These are phyloP conservation scores for Apistogramma diplotaenia DNA, from an alignment of 2,113 vertebrate genomes.

Conservation along the genomic window DNA sequence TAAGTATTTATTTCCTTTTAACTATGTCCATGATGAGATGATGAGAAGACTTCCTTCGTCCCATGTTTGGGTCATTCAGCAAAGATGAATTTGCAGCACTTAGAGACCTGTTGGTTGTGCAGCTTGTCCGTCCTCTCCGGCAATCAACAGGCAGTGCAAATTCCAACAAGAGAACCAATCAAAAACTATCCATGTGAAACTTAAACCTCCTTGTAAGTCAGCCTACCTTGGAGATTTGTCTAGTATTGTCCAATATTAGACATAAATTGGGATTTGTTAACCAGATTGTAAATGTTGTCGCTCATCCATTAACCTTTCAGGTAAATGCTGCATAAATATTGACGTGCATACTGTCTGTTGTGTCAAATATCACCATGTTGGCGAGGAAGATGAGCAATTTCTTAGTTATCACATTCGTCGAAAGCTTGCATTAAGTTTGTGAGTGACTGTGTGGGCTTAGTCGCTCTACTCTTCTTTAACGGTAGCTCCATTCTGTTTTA, in stretches of 20 bases:
- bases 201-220: neutral
- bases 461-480: neutral
- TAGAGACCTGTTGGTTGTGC: neutral
- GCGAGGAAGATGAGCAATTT: neutral
- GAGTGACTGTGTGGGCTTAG: neutral
- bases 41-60: neutral
- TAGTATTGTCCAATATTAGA: too few relatives aligned
- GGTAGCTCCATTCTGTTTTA: neutral
- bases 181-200: neutral
- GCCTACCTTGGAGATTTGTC: neutral
- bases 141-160: neutral
- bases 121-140: fast-evolving
- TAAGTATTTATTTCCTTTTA: neutral
- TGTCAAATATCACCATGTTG: neutral
- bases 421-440: neutral
- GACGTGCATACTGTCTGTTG: neutral
- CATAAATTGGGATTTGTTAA: too few relatives aligned
- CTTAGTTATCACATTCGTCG: neutral
- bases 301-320: too few relatives aligned
- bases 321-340: neutral
- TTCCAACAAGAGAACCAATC: neutral
- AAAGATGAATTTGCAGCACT: neutral
- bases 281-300: too few relatives aligned
- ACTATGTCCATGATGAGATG: neutral
- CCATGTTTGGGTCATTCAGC: neutral